Evolutionary conservation across 1,140 invertebrate species (phyloP).

Genomic region (Drosophila pseudoananassae): DNA sequence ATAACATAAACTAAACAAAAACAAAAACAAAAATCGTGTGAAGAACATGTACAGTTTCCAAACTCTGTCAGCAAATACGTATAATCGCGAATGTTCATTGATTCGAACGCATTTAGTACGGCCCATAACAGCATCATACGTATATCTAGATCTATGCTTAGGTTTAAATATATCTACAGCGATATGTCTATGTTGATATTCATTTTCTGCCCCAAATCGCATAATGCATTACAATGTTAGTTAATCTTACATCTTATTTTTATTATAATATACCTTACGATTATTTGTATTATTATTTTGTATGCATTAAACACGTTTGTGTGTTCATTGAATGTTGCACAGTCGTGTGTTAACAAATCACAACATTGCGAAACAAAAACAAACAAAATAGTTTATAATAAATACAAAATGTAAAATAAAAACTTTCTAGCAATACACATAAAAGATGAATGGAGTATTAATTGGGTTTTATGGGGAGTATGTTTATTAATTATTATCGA

Average conservation of each 20-base stretch:
- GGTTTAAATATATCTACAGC: conserved; percentile 37
- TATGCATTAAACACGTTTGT: conserved; percentile 70
- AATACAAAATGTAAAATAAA: conserved; percentile 77
- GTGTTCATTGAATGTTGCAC: conserved; percentile 72
- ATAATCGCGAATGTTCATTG: conserved; percentile 12
- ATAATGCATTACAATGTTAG: conserved; percentile 73
- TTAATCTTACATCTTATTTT: conserved; percentile 57
- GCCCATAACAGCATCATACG: conserved; percentile 26
- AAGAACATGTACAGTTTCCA: conserved; percentile 68
- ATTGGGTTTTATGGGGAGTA: not conserved
- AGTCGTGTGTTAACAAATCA: conserved; percentile 57
- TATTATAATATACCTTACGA: conserved; percentile 27
- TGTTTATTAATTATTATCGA: too few relatives aligned
- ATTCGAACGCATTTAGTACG: conserved; percentile 33
- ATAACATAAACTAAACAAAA: conserved; percentile 14
- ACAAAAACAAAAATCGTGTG: conserved; percentile 18
- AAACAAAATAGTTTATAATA: conserved; percentile 57
- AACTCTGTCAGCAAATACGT: conserved; percentile 42
- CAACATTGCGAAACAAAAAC: conserved; percentile 53
- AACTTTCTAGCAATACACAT: conserved; percentile 75
- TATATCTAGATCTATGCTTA: conserved; percentile 36
- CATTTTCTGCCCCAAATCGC: conserved; percentile 69
- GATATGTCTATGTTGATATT: conserved; percentile 50
- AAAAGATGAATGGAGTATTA: conserved; percentile 19
- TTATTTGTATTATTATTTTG: conserved; percentile 79